Evolutionary conservation across 2,113 vertebrate genomes (phyloP).

Genomic region (Rhagologus leucostigma): DNA sequence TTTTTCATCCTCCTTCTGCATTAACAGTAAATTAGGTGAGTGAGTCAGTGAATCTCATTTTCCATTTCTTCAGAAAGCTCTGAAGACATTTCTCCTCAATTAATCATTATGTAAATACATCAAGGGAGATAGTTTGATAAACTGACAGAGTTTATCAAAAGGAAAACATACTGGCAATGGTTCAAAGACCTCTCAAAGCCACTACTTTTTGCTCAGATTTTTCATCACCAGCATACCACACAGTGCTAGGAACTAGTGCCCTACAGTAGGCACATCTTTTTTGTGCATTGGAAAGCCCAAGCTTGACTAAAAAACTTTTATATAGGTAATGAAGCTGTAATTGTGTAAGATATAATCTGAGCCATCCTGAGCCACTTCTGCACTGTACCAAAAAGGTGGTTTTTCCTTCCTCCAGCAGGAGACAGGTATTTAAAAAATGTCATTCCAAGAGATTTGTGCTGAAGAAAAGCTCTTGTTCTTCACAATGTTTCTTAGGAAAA

Average conservation of each 20-base stretch:
- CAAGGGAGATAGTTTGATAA: not conserved
- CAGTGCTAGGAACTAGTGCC: not conserved
- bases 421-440: not conserved
- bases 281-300: not conserved
- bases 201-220: not conserved
- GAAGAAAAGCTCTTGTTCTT: not conserved
- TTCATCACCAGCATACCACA: not conserved
- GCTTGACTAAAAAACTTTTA: not conserved
- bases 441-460: not conserved
- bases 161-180: not conserved
- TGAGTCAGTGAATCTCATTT: not conserved
- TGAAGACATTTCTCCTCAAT: not conserved
- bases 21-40: not conserved
- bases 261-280: not conserved
- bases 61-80: not conserved
- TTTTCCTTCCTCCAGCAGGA: not conserved
- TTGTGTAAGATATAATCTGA: not conserved
- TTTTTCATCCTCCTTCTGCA: fast-evolving
- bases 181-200: not conserved
- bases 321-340: not conserved
- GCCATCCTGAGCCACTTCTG: not conserved
- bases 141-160: slow-evolving; percentile 4
- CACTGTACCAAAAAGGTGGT: fast-evolving
- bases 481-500: not conserved
- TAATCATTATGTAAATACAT: not conserved